A percentile compares a stretch with the other conserved stretches of the same genome.
Conservation (phyloP, 2,113 vertebrate genomes). For the Spilogale gracilis region DNA sequence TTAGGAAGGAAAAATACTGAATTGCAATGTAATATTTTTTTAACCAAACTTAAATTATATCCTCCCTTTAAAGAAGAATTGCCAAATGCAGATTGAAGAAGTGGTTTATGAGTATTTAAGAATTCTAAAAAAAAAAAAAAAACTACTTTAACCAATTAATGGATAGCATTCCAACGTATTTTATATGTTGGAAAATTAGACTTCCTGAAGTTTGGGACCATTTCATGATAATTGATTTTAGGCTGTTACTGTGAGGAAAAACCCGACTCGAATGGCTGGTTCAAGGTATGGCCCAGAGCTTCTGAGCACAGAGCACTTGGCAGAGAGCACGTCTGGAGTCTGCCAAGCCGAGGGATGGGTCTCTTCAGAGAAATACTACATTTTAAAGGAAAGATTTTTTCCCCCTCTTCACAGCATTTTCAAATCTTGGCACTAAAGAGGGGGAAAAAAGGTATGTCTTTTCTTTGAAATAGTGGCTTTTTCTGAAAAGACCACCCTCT, state of each 20-base stretch:
- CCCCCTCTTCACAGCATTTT: conserved; percentile 76
- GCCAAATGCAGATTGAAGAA: background rate
- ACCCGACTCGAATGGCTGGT: background rate
- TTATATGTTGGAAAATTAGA: conserved; percentile 17
- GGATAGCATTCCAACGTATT: background rate
- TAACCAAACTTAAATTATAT: background rate
- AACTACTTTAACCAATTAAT: background rate
- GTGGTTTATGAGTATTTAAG: background rate
- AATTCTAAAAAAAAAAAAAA: background rate
- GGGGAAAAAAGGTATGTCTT: conserved; percentile 75
- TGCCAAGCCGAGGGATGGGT: conserved; percentile 47
- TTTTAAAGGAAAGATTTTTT: conserved; percentile 71
- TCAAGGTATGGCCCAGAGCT: background rate
- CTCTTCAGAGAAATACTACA: conserved; percentile 66
- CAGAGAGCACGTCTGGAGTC: background rate
- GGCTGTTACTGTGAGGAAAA: background rate
- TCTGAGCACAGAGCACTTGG: background rate
- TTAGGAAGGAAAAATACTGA: background rate
- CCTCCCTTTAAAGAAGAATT: conserved; percentile 52
- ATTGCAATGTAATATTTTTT: background rate
- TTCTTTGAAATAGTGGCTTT: conserved; percentile 75
- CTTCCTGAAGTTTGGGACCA: background rate
- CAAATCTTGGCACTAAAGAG: conserved; percentile 80
- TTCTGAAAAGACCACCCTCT: conserved; percentile 78
- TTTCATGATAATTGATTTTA: background rate